Evolutionary conservation across 2,113 vertebrate genomes (phyloP).

Genomic region (Tursiops truncatus): DNA sequence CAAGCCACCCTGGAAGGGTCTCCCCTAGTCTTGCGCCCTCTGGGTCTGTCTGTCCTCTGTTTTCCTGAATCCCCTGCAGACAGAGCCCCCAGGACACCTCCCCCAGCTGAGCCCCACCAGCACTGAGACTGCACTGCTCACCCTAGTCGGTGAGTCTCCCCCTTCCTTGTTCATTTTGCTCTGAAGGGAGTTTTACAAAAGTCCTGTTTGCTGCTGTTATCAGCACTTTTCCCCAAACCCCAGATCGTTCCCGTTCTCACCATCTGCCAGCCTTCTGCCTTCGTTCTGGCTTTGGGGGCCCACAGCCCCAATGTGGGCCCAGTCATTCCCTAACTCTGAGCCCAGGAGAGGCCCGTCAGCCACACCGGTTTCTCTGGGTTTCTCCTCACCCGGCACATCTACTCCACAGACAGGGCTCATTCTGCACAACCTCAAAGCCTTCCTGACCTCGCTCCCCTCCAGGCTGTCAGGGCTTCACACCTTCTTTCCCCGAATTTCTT

Average conservation of each 20-base stretch:
- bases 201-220: background rate
- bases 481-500: background rate
- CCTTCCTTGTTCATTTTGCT: background rate
- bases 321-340: background rate
- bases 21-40: background rate
- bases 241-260: background rate
- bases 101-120: background rate
- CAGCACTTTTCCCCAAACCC: background rate
- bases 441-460: background rate
- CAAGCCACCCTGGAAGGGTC: background rate
- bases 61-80: background rate
- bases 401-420: background rate
- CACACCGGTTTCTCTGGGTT: accelerated
- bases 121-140: background rate
- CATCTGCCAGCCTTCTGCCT: background rate
- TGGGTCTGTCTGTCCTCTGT: background rate
- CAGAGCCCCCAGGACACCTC: background rate
- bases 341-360: background rate
- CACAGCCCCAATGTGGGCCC: background rate
- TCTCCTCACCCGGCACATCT: background rate
- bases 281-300: background rate
- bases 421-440: background rate
- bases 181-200: background rate
- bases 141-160: background rate
- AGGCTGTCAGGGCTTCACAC: background rate